Conservation (phyloP, 2,888 invertebrate genomes). For the Scotopteryx bipunctaria region DNA sequence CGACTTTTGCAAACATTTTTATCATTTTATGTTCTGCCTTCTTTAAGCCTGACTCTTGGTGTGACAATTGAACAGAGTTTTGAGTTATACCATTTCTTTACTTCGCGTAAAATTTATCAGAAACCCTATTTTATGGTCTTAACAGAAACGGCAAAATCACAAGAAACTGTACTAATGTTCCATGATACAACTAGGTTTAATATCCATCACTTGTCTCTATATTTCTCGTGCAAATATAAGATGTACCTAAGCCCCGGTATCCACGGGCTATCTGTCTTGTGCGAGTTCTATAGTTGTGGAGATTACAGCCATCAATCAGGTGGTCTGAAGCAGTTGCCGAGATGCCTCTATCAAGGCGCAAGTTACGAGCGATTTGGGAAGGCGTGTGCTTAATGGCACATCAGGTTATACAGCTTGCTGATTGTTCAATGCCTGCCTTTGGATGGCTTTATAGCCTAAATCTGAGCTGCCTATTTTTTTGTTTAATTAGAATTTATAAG, state of each 20-base stretch:
- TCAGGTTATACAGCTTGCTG: slow-evolving; percentile 35
- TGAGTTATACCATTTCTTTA: no score
- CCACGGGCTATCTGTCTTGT: slow-evolving; percentile 57
- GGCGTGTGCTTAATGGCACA: slow-evolving; percentile 35
- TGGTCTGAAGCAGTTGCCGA: slow-evolving; percentile 54
- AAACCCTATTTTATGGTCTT: no score
- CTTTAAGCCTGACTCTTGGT: slow-evolving; percentile 31
- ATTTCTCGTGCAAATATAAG: slow-evolving; percentile 40
- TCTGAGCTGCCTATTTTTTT: no score
- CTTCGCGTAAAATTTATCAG: no score
- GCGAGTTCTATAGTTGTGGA: slow-evolving; percentile 62
- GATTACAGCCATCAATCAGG: slow-evolving; percentile 73
- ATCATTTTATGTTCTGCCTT: slow-evolving; percentile 42
- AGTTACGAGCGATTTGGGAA: slow-evolving; percentile 42
- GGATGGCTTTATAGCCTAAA: not conserved
- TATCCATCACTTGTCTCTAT: slow-evolving; percentile 20
- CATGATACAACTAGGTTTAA: no score
- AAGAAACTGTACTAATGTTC: no score
- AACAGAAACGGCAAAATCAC: no score
- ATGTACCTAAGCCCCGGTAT: slow-evolving; percentile 40
- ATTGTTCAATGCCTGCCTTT: slow-evolving; percentile 16
- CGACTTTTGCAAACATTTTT: slow-evolving; percentile 57
- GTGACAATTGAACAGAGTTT: slow-evolving; percentile 12
- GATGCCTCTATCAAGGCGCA: slow-evolving; percentile 52
- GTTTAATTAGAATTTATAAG: no score